Percentiles rank a stretch among this genome's conserved stretches.
Conservation (phyloP, 2,797 vertebrate species). For the Dallia pectoralis region DNA sequence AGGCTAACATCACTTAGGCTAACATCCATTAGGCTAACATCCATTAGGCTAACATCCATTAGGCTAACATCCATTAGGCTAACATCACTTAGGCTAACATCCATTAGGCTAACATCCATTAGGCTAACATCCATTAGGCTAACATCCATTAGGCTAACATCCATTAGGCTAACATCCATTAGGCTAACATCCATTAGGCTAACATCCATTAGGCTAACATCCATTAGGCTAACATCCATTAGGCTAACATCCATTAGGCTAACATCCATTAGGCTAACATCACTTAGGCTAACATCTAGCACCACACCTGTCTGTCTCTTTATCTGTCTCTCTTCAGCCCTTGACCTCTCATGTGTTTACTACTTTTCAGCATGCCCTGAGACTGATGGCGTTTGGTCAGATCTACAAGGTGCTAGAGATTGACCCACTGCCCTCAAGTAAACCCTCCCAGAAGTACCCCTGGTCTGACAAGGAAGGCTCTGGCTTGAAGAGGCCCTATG, state of each 20-base stretch:
- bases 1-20: background rate
- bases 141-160: background rate
- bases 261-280: no score
- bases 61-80: background rate
- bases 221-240: no score
- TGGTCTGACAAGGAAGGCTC: slow-evolving; percentile 96
- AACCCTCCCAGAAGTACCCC: slow-evolving; percentile 94
- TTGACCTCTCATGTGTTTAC: slow-evolving; percentile 17
- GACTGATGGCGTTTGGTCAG: slow-evolving; percentile 96
- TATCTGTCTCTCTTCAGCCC: no score
- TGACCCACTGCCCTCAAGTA: slow-evolving; percentile 96
- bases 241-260: background rate
- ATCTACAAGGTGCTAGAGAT: slow-evolving; percentile 98
- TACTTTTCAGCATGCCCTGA: slow-evolving; percentile 84
- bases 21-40: background rate
- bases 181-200: background rate
- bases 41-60: no score
- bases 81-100: no score
- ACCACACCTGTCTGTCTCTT: background rate
- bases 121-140: no score
- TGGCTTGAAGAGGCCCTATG: slow-evolving; percentile 93
- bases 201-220: no score
- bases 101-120: background rate
- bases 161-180: no score
- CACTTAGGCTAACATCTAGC: background rate